phyloP scores from a whole-genome alignment of 1,140 invertebrate genomes.

The Micrasema longulum region DNA sequence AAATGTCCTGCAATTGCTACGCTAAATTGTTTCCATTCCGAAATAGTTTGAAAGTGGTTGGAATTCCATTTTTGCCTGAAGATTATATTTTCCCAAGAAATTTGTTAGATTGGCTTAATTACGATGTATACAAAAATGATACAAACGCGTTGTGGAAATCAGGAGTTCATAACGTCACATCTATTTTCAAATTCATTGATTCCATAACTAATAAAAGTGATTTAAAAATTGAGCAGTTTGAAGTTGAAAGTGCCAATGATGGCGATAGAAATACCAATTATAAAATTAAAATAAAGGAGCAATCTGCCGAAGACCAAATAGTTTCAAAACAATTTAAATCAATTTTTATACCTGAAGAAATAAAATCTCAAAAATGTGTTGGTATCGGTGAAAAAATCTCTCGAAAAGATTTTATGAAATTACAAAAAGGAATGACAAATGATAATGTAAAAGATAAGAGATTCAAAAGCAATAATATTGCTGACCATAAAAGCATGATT shows the following conservation, averaged over 20 bases:
- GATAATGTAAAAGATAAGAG: background rate
- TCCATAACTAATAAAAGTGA: conserved; percentile 22
- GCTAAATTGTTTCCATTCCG: conserved; percentile 62
- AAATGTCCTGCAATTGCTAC: conserved; percentile 69
- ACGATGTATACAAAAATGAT: conserved; percentile 64
- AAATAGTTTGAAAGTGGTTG: conserved; percentile 62
- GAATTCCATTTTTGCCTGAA: conserved; percentile 66
- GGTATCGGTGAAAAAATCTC: conserved; percentile 32
- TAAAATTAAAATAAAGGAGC: too few species aligned
- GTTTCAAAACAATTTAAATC: too few species aligned
- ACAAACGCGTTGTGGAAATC: conserved; percentile 59
- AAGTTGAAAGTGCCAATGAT: background rate
- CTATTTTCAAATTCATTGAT: conserved; percentile 48
- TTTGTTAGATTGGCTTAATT: conserved; percentile 66
- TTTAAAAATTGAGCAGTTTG: background rate
- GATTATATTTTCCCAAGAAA: conserved; percentile 64
- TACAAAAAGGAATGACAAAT: conserved; percentile 3
- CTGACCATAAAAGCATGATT: background rate
- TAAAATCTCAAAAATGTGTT: background rate
- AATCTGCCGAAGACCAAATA: too few species aligned
- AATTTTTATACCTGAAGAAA: too few species aligned
- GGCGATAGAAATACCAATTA: too few species aligned
- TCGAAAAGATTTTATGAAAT: conserved; percentile 34
- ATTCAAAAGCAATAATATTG: background rate
- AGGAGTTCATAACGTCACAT: conserved; percentile 51